A percentile compares a stretch with the other conserved stretches of the same genome.
Evolutionary conservation across 1,140 invertebrate genomes (phyloP).

Genomic region (Calephelis virginiensis): DNA sequence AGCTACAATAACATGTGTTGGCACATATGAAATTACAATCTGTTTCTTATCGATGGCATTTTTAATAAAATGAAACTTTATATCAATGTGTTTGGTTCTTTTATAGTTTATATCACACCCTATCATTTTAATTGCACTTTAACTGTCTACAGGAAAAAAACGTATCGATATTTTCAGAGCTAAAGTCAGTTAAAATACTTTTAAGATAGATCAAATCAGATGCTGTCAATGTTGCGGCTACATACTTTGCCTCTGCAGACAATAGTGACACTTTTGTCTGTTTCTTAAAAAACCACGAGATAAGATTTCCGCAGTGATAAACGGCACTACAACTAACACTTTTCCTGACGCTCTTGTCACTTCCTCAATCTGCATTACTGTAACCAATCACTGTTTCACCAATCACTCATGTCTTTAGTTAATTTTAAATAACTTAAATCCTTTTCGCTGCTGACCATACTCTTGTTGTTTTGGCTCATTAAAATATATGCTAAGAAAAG

Average conservation of each 20-base stretch:
- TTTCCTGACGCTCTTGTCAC: conserved; percentile 1
- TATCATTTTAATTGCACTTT: conserved; percentile 4
- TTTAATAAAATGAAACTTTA: not conserved
- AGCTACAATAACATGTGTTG: not conserved
- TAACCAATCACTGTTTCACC: not conserved
- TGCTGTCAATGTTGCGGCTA: too few species aligned
- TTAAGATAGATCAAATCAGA: too few species aligned
- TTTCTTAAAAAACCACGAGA: not conserved
- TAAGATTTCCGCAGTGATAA: not conserved
- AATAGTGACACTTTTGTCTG: not conserved
- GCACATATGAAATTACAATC: not conserved
- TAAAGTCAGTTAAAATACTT: not conserved
- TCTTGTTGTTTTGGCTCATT: too few species aligned
- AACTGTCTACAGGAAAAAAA: not conserved
- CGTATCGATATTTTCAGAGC: not conserved
- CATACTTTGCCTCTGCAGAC: not conserved
- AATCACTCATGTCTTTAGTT: not conserved
- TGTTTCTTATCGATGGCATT: not conserved
- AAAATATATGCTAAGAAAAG: too few species aligned
- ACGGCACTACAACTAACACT: not conserved
- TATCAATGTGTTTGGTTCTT: not conserved
- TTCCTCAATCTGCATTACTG: conserved; percentile 4
- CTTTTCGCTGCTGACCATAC: not conserved
- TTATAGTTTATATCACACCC: not conserved
- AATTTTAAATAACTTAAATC: not conserved